phyloP scores from a whole-genome alignment of 2,888 invertebrate species.

The Salticus scenicus region DNA sequence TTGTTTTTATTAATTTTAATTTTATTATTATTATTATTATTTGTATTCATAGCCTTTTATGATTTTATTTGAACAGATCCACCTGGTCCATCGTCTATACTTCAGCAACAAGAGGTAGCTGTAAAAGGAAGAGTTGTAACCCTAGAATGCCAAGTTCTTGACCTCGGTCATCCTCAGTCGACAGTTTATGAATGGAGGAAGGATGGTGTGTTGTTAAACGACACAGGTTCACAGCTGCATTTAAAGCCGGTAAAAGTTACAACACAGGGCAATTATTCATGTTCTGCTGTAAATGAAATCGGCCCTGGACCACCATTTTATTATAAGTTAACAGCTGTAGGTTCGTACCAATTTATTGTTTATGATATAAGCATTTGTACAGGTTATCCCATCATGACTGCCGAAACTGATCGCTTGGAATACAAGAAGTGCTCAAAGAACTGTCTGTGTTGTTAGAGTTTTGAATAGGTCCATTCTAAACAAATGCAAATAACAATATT shows the following conservation, averaged over 20 bases:
- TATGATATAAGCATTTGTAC: too few species aligned
- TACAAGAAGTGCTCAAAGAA: too few species aligned
- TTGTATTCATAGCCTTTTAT: not conserved
- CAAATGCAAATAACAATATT: too few species aligned
- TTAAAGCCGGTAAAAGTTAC: slow-evolving; percentile 89
- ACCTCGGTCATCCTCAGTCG: slow-evolving; percentile 85
- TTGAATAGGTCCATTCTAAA: too few species aligned
- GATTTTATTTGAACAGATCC: too few species aligned
- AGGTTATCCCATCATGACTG: too few species aligned
- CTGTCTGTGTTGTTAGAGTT: too few species aligned
- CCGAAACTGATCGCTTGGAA: too few species aligned
- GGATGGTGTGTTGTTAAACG: slow-evolving; percentile 56
- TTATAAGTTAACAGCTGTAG: slow-evolving; percentile 74
- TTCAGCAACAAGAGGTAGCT: slow-evolving; percentile 83
- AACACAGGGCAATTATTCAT: slow-evolving; percentile 91
- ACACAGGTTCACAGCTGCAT: slow-evolving; percentile 76
- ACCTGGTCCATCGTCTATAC: slow-evolving; percentile 86
- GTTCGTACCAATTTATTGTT: slow-evolving; percentile 70
- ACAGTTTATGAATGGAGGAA: slow-evolving; percentile 72
- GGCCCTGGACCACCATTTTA: slow-evolving; percentile 85
- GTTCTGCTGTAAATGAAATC: slow-evolving; percentile 89
- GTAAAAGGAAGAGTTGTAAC: slow-evolving; percentile 88
- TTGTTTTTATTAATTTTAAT: too few species aligned
- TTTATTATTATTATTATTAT: too few species aligned
- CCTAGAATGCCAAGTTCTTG: slow-evolving; percentile 88